A percentile compares a stretch with the other conserved stretches of the same genome.
Conservation (phyloP, 1,140 invertebrate genomes). For the Drepana arcuata region DNA sequence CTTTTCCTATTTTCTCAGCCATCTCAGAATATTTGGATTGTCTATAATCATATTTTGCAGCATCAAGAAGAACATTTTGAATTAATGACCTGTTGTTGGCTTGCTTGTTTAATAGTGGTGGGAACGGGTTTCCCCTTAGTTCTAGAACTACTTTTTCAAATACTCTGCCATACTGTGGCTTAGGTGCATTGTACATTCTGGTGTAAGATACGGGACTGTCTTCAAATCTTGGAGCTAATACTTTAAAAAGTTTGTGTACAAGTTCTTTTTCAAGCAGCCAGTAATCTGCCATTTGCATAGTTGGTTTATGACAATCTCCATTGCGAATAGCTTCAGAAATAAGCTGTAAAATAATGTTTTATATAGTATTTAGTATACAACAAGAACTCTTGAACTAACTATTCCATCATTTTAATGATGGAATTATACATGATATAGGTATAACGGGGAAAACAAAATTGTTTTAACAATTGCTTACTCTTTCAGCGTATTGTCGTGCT, state of each 20-base stretch:
- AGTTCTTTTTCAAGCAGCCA: conserved; percentile 93
- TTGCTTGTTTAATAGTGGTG: conserved; percentile 71
- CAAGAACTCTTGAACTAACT: too few relatives aligned
- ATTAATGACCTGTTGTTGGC: conserved; percentile 75
- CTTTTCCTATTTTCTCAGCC: conserved; percentile 51
- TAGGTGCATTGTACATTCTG: conserved; percentile 79
- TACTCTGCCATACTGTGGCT: conserved; percentile 70
- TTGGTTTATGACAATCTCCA: conserved; percentile 86
- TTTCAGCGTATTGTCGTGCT: conserved; percentile 90
- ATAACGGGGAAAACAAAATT: too few relatives aligned
- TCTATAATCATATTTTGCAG: conserved; percentile 79
- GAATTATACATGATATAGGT: too few relatives aligned
- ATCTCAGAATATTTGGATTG: conserved; percentile 65
- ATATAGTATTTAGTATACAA: too few relatives aligned
- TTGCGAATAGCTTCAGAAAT: conserved; percentile 90
- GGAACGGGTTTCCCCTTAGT: conserved; percentile 83
- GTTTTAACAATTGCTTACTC: too few relatives aligned
- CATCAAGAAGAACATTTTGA: conserved; percentile 81
- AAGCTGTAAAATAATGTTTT: conserved; percentile 81
- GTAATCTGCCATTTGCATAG: conserved; percentile 92
- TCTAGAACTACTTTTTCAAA: conserved; percentile 80
- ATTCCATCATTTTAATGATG: too few relatives aligned
- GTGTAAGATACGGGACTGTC: conserved; percentile 82
- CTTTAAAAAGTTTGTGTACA: conserved; percentile 94
- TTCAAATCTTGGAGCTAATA: conserved; percentile 87